Evolutionary conservation across 64 coral and sea anemone species (phyloP).

Genomic region (Porites australiensis): DNA sequence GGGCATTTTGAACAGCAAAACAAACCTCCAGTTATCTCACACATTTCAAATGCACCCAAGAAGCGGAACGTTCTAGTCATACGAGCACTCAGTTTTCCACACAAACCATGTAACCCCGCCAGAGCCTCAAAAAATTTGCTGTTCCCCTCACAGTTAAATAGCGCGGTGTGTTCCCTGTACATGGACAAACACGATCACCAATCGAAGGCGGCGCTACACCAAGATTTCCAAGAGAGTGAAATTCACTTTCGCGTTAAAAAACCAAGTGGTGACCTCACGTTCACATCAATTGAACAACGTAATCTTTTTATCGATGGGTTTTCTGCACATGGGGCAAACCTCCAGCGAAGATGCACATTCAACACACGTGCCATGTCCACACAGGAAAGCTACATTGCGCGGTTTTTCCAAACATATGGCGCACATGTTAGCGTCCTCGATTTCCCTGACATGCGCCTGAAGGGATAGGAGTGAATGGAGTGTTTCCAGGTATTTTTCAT

Average conservation of each 20-base stretch:
- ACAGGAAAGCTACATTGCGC: conserved; percentile 81
- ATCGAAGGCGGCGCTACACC: not conserved
- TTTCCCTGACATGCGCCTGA: conserved; percentile 85
- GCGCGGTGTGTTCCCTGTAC: not conserved
- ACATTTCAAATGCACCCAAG: no score
- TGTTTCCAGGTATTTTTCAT: conserved; percentile 78
- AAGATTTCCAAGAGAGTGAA: not conserved
- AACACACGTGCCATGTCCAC: conserved; percentile 82
- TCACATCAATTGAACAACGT: conserved; percentile 56
- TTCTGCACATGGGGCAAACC: conserved; percentile 86
- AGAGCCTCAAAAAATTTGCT: no score
- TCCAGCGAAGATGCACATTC: conserved; percentile 58
- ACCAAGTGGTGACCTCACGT: not conserved
- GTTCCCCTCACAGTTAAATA: not conserved
- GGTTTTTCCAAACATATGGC: conserved; percentile 86
- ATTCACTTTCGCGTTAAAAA: not conserved
- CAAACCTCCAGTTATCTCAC: no score
- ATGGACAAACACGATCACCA: not conserved
- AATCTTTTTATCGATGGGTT: conserved; percentile 85
- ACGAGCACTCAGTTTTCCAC: no score
- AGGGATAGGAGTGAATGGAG: conserved; percentile 77
- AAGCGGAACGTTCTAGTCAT: no score
- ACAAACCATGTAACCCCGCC: no score
- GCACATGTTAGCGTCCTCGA: conserved; percentile 82
- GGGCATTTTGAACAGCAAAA: no score